These are phyloP conservation scores for Oryctes rhinoceros DNA, from an alignment of 1,140 invertebrate species.

Conservation along the genomic window DNA sequence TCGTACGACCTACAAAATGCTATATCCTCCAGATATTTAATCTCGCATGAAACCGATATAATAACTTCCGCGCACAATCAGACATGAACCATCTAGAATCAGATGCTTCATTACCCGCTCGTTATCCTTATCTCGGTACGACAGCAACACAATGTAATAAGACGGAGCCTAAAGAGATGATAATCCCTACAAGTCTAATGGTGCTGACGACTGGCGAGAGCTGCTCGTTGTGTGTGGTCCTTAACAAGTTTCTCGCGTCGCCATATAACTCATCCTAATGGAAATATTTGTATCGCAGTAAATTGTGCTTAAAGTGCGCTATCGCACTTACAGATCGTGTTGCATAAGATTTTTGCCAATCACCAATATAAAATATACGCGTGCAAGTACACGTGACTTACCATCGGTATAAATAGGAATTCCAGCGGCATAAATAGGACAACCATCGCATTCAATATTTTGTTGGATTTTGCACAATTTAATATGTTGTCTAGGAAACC, in stretches of 20 bases:
- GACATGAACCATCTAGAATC: constrained; percentile 25
- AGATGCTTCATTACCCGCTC: constrained; percentile 35
- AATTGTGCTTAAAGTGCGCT: constrained; percentile 5
- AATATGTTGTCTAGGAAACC: too few relatives aligned
- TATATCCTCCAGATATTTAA: constrained; percentile 30
- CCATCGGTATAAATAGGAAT: too few relatives aligned
- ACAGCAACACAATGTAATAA: constrained; percentile 31
- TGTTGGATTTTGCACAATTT: too few relatives aligned
- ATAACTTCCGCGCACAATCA: constrained; percentile 26
- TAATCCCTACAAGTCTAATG: constrained; percentile 30
- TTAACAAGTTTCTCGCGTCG: constrained; percentile 11
- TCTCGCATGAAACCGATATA: constrained; percentile 32
- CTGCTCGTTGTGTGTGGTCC: constrained; percentile 22
- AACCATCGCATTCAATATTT: too few relatives aligned
- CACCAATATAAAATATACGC: too few relatives aligned
- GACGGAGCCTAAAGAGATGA: constrained; percentile 30
- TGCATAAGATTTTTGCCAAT: background rate
- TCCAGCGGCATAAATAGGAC: too few relatives aligned
- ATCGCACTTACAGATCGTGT: background rate
- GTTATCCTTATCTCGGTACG: constrained; percentile 31
- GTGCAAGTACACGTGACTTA: too few relatives aligned
- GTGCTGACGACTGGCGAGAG: constrained; percentile 27
- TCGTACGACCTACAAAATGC: constrained; percentile 19
- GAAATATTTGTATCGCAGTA: constrained; percentile 15
- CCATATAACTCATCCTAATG: background rate